These are phyloP conservation scores for Linurgus olivaceus DNA, from an alignment of 2,797 vertebrate genomes.

Conservation along the genomic window DNA sequence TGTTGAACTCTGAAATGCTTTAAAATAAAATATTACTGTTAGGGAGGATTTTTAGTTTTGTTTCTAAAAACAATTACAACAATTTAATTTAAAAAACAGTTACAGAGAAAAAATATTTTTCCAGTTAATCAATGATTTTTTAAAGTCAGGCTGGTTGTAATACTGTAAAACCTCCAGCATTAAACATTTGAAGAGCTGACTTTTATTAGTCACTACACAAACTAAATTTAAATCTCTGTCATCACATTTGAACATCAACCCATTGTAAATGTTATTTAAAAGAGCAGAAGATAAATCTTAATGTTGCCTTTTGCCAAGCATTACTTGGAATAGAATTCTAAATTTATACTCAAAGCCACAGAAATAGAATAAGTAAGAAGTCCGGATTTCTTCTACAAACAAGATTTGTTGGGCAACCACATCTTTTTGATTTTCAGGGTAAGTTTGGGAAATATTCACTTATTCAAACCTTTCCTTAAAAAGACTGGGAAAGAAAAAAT, in stretches of 20 bases:
- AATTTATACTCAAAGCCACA: not conserved
- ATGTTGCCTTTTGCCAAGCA: not conserved
- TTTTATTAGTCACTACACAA: not conserved
- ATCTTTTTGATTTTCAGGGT: not conserved
- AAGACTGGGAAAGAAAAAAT: not conserved
- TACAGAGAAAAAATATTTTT: not conserved
- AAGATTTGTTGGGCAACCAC: not conserved
- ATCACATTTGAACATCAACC: not conserved
- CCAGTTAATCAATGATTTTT: not conserved
- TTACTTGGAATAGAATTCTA: not conserved
- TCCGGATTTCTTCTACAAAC: not conserved
- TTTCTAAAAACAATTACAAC: not conserved
- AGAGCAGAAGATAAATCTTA: not conserved
- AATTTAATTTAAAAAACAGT: not conserved
- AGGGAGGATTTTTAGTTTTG: not conserved
- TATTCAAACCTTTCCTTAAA: not conserved
- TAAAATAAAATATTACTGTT: slow-evolving; percentile 49
- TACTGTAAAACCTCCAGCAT: not conserved
- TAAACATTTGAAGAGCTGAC: not conserved
- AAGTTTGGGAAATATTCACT: not conserved
- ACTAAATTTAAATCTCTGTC: not conserved
- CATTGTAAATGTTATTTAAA: not conserved
- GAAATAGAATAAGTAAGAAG: not conserved
- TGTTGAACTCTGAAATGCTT: slow-evolving; percentile 76
- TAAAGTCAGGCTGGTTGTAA: not conserved